Evolutionary conservation across 1,140 invertebrate genomes (phyloP), one percentile per base, ranked within the genome.

Genomic region (Drosophila pruinosa): DNA sequence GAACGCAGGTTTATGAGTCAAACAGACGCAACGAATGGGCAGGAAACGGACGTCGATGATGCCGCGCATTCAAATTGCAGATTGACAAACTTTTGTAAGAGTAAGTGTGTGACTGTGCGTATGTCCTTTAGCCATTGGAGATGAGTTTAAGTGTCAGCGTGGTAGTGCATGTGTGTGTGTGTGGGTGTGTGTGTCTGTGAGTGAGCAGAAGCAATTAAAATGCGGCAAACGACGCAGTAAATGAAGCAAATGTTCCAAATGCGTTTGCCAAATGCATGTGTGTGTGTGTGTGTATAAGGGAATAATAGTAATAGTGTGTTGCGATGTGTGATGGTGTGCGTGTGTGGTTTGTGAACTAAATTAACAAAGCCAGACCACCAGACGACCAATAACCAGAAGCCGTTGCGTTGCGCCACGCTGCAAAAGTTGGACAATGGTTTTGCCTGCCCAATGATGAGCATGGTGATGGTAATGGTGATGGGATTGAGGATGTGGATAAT

Each of bases 221-320:
- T 88, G 75, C 83, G 83, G 82, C 83, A 88, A 88, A 75, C 82
- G 82, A 75, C 82, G 83, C 83, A 89, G 83, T 88, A 88, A 88
- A 88, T 88, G 82, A 88, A 88, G 82, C 82, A 88, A 88, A 86
- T 89, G 83, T 59, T 70, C 68, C 71, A 78, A 88, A 88, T 88
- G 82, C 82, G 82, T 88, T 88, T 69, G 78, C 71, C 78, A 78
- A 88, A 78, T 72, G 71, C 82, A 86, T 31, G 22, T 50, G 61
- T 72, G 26, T 47, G 31, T 48, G 65, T 70, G 21, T 53, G 28
- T 28, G 22, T 59, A 17, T 61, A 41, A 36, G 21, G 41, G 43
- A 31, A 53, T 62, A 43, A 45, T 63, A 50, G 68, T 48, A 52
- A 64, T 64, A 45, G 63, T 57, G 48, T 59, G 70, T 43, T 28